These are phyloP conservation scores for Passer montanus DNA, from an alignment of 2,113 vertebrate genomes.

Conservation along the genomic window DNA sequence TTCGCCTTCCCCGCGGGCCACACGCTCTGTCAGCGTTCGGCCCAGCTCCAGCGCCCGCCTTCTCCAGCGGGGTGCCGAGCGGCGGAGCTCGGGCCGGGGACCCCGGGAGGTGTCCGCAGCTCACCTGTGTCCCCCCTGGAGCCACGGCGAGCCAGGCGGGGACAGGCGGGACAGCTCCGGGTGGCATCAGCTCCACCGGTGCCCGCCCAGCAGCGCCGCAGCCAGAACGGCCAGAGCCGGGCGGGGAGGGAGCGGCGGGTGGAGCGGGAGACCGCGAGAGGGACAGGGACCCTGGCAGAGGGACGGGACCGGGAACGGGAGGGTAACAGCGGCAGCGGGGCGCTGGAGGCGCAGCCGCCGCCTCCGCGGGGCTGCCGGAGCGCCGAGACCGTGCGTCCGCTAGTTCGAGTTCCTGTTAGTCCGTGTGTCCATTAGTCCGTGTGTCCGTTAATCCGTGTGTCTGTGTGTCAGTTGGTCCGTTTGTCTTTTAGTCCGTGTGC, in stretches of 20 bases:
- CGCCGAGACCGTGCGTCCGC: background rate
- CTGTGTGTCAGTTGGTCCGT: background rate
- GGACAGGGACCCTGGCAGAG: background rate
- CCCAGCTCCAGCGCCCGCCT: background rate
- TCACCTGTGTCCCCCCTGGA: background rate
- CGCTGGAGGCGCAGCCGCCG: no score
- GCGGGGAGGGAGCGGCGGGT: background rate
- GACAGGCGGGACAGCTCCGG: background rate
- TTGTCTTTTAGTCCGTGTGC: background rate
- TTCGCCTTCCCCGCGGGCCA: background rate
- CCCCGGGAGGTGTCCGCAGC: no score
- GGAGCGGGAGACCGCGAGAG: no score
- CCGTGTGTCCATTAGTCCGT: background rate
- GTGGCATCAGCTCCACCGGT: accelerated
- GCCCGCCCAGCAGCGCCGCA: no score
- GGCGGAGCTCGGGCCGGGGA: background rate
- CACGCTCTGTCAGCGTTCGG: background rate
- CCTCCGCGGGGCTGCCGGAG: no score
- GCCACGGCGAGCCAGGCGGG: background rate
- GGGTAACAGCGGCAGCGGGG: background rate
- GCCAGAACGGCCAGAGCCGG: no score
- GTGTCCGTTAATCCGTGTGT: background rate
- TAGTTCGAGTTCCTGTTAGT: no score
- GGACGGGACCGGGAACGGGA: background rate
- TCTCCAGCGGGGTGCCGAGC: background rate